A percentile compares a stretch with the other conserved stretches of the same genome.
Conservation (phyloP, 1,140 invertebrate species). For the Cotesia typhae region DNA sequence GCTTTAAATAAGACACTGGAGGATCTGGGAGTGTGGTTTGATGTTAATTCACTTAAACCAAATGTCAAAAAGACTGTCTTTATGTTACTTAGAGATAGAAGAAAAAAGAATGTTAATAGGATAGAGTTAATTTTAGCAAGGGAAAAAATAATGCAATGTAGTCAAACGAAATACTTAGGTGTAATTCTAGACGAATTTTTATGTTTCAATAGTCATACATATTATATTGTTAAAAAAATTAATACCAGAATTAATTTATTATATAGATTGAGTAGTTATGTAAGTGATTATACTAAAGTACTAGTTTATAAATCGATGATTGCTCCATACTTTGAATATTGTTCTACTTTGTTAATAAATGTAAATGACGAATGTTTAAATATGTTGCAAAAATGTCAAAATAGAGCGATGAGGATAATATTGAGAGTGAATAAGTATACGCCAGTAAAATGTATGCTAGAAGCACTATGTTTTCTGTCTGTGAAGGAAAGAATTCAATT, state of each 20-base stretch:
- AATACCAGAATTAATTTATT: conserved; percentile 31
- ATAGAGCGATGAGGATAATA: not conserved
- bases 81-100: too few species aligned
- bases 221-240: conserved; percentile 26
- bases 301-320: conserved; percentile 8
- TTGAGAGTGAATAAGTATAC: not conserved
- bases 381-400: conserved; percentile 3
- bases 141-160: too few species aligned
- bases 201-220: conserved; percentile 16
- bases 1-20: not conserved
- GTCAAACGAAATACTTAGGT: not conserved
- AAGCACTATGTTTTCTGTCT: not conserved
- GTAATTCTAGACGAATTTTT: conserved; percentile 18
- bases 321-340: not conserved
- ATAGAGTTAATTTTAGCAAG: not conserved
- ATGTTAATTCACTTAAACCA: too few species aligned
- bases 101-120: conserved; percentile 12
- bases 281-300: not conserved
- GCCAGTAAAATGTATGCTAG: not conserved
- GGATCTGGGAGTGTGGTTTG: too few species aligned
- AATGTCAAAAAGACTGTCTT: too few species aligned
- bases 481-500: not conserved
- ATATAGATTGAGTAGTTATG: conserved; percentile 7
- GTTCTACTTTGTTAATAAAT: too few species aligned
- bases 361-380: too few species aligned